Conservation (phyloP, 2,113 vertebrate genomes). For the Cervus canadensis region DNA sequence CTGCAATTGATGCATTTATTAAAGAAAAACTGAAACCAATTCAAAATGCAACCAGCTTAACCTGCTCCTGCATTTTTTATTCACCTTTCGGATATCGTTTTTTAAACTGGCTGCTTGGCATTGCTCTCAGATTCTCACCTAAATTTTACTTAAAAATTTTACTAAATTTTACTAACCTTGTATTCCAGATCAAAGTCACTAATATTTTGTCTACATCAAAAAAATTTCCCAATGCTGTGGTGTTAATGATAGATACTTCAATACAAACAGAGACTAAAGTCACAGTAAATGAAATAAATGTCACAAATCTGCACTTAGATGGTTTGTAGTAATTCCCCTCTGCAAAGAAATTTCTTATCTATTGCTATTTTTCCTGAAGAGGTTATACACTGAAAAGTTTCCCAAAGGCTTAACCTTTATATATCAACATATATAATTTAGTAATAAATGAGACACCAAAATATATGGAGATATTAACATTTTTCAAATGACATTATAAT, state of each 20-base stretch:
- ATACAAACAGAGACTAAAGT: constrained; percentile 20
- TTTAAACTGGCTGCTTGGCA: background rate
- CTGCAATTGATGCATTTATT: constrained; percentile 13
- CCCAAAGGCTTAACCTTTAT: background rate
- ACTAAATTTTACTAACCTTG: background rate
- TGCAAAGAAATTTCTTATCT: background rate
- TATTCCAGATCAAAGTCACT: background rate
- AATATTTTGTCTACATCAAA: constrained; percentile 11
- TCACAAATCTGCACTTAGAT: background rate
- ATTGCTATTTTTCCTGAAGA: background rate
- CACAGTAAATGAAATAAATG: background rate
- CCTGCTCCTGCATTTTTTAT: constrained; percentile 26
- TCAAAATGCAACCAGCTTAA: constrained; percentile 22
- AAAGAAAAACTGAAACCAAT: constrained; percentile 37
- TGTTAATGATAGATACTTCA: constrained; percentile 15
- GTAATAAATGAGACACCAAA: constrained; percentile 19
- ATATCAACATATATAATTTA: constrained; percentile 18
- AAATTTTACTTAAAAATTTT: constrained; percentile 48
- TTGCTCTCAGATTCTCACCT: constrained; percentile 32
- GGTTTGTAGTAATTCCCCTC: background rate
- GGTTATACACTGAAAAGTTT: background rate
- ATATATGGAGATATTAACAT: background rate
- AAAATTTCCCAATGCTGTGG: background rate
- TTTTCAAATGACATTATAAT: background rate
- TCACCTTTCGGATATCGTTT: background rate